Base-by-base conservation (phyloP, 2,797 vertebrate genomes). In the Chromis chromis region DNA sequence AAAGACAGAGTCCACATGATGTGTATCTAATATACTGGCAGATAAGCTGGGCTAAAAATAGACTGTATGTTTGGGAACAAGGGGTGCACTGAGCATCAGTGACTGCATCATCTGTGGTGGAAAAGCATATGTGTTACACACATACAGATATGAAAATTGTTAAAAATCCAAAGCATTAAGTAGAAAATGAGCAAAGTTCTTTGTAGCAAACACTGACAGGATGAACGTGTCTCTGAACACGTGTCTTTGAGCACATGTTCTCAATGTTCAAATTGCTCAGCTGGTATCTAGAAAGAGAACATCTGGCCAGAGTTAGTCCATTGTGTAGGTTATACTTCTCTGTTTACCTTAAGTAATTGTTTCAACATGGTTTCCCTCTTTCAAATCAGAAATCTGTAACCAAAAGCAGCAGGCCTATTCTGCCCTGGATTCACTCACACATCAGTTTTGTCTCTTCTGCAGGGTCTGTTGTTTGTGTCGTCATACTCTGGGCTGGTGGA, bases 391-490 rank as follows among this genome's bases (percentile, higher is more conserved):
- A 39, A 11, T 67, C 33, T 27, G 19, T 19, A 75, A 78, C 50
- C 6, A 33, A 59, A 81, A 81, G 44, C 76, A 79, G 70, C 67
- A 14, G 25, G 33, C 54, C 24, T 31, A 25, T 48, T 61, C 21
- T n/a, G 31, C 28, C 16, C 52, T 40, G 21, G 14, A 0, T 22
- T 70, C n/a, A 56, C 54, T 61, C 14, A 44, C 21, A 28, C 25
- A 0, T 53, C 33, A n/a, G 16, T 25, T 40, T 63, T 48, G 25
- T 4, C 28, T 11, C 65, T 11, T 22, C 68, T 4, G 0, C 88
- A 98, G 97, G 96, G 95, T 3, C 76, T 97, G 46, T 76, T 98
- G 73, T 98, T 97, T 0, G 95, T 95, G 4, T 94, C 96, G 2
- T 97, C 96, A 0, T 90, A 95, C 67, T 88, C 93, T 0, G 93